These are phyloP conservation scores for Dorcus parallelipipedus DNA, from an alignment of 2,888 invertebrate species.

Conservation along the genomic window DNA sequence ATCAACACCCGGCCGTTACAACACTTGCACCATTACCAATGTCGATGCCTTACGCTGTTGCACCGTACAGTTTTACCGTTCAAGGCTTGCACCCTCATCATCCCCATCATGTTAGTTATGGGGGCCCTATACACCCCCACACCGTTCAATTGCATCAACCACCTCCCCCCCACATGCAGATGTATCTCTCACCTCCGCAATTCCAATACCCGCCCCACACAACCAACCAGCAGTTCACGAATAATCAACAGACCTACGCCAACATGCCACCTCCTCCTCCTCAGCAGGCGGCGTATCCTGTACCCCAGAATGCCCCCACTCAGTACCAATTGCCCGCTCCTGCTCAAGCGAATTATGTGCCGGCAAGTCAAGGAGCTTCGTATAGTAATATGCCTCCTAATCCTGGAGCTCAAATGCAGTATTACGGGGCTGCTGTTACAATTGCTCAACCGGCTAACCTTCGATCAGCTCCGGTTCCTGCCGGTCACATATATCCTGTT, in stretches of 20 bases:
- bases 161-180: slow-evolving; percentile 53
- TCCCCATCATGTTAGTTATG: slow-evolving; percentile 51
- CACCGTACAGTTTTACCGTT: slow-evolving; percentile 66
- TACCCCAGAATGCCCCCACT: slow-evolving; percentile 24
- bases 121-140: slow-evolving; percentile 54
- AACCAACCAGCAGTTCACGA: slow-evolving; percentile 27
- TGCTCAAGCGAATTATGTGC: slow-evolving; percentile 40
- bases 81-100: slow-evolving; percentile 55
- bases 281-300: slow-evolving; percentile 33
- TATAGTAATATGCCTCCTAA: slow-evolving; percentile 36
- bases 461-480: slow-evolving; percentile 28
- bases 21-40: slow-evolving; percentile 57
- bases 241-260: slow-evolving; percentile 29
- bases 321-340: slow-evolving; percentile 31
- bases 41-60: slow-evolving; percentile 58
- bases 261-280: slow-evolving; percentile 24
- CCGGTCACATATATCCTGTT: slow-evolving; percentile 42
- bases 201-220: slow-evolving; percentile 47
- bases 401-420: slow-evolving; percentile 46
- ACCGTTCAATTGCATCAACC: slow-evolving; percentile 48
- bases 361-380: slow-evolving; percentile 38
- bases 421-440: slow-evolving; percentile 48
- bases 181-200: slow-evolving; percentile 49
- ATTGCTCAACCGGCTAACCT: slow-evolving; percentile 32
- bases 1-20: slow-evolving; percentile 57